phyloP scores from a whole-genome alignment of 2,113 vertebrate species.

The Sus scrofa region DNA sequence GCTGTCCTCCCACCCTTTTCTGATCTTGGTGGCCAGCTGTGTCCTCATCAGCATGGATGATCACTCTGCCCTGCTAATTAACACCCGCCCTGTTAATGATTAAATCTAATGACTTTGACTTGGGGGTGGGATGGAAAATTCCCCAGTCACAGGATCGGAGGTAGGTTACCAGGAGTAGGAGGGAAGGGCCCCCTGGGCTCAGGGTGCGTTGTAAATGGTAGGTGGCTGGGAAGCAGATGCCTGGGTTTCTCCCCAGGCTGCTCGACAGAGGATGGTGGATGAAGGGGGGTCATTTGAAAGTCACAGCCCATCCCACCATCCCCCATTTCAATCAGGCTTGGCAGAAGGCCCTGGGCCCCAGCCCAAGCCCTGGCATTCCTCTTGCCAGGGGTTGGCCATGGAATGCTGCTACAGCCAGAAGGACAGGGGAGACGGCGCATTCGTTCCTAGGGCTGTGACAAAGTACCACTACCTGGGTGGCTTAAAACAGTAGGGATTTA shows the following conservation, averaged over 20 bases:
- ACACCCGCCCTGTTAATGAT: slow-evolving; percentile 77
- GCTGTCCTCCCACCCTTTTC: not conserved
- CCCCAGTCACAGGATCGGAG: slow-evolving; percentile 9
- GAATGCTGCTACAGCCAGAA: not conserved
- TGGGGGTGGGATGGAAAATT: slow-evolving; percentile 79
- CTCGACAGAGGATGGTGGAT: slow-evolving; percentile 54
- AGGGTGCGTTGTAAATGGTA: not conserved
- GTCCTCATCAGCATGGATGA: slow-evolving; percentile 62
- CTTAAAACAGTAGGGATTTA: not conserved
- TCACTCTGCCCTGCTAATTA: slow-evolving; percentile 72
- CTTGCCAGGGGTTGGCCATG: not conserved
- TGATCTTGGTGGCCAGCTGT: slow-evolving; percentile 67
- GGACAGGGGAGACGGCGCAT: not conserved
- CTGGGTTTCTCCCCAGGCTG: slow-evolving; percentile 24
- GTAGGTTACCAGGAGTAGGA: not conserved
- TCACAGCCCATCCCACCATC: not conserved
- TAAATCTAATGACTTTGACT: slow-evolving; percentile 79
- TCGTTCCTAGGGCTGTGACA: not conserved
- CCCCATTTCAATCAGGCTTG: not conserved
- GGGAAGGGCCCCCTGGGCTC: not conserved
- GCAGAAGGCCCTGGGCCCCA: not conserved
- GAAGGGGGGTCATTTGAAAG: slow-evolving; percentile 67
- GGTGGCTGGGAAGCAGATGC: slow-evolving; percentile 28
- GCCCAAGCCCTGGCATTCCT: not conserved
- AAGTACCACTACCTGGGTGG: not conserved